Base-by-base conservation (phyloP, 1,140 invertebrate genomes). In the Dendroctonus ponderosae region DNA sequence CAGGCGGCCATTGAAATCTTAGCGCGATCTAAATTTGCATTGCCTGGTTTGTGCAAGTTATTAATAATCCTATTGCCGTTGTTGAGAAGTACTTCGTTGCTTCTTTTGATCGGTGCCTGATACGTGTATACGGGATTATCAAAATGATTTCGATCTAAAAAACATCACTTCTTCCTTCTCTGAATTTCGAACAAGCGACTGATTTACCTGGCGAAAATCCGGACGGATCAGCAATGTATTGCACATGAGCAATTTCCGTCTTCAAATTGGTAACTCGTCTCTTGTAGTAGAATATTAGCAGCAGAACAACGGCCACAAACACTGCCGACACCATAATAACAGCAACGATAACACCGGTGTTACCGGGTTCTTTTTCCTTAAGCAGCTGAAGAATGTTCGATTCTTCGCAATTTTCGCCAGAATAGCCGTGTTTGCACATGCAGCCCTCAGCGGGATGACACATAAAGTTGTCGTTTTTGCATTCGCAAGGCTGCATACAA, bases 51-150 rank as follows among this genome's bases (percentile, higher is more conserved):
- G 61, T 81, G 81, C 56, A 91, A 75, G 80, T 92, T 88, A 77
- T 92, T 91, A 59, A 82, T 82, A 41, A 90, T 86, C 60, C 83
- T 78, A 73, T 82, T 77, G 50, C 79, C 71, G 62, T 79, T 79
- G 64, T 78, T 78, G 53, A 79, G 66, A 48, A 78, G 62, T 14
- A 71, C 70, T 52, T 76, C 68, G 70, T 77, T 77, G 54, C 78
- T 76, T 2, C 78, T 76, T 60, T 83, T 83, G 0, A 79, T 79
- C 37, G 81, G 80, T 14, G 80, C 80, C 79, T 90, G 87, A 79
- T 87, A 91, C 0, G 91, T 89, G 78, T 95, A 96, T 2, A 94
- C 91, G 0, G 93, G 93, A 84, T 96, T 96, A 78, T 95, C 93
- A 79, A 96, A 95, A 79, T 96, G 93, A 77, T 92, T 91, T 70